Evolutionary conservation across 2,888 invertebrate species (phyloP).

Genomic region (Saturnia japonica): DNA sequence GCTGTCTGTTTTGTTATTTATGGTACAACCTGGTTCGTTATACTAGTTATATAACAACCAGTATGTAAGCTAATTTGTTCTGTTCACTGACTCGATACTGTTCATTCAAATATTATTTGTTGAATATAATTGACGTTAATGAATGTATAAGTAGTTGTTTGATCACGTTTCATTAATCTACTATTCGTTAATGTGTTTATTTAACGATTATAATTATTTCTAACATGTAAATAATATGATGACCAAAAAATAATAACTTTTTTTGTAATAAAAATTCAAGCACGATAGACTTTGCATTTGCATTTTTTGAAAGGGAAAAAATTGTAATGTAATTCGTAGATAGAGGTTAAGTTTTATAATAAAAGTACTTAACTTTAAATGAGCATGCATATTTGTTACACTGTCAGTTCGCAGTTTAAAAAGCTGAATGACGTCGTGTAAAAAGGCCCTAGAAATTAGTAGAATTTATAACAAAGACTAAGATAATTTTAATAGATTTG

Average conservation of each 20-base stretch:
- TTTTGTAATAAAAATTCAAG: too few species aligned
- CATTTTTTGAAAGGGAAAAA: too few species aligned
- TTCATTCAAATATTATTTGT: slow-evolving; percentile 14
- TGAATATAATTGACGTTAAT: slow-evolving; percentile 14
- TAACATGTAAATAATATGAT: too few species aligned
- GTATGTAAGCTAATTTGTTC: slow-evolving; percentile 30
- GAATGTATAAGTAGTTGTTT: background rate
- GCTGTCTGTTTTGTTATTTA: slow-evolving; percentile 44
- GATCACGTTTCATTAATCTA: slow-evolving; percentile 3
- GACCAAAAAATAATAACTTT: too few species aligned
- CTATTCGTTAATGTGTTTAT: background rate
- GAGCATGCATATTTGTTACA: background rate
- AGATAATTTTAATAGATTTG: too few species aligned
- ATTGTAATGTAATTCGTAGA: too few species aligned
- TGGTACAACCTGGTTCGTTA: slow-evolving; percentile 41
- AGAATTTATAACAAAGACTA: background rate
- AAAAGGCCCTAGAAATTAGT: background rate
- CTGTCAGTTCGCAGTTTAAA: background rate
- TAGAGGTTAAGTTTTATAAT: too few species aligned
- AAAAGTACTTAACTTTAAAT: too few species aligned
- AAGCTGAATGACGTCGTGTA: background rate
- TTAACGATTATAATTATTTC: too few species aligned
- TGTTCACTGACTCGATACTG: slow-evolving; percentile 17
- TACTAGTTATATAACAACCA: slow-evolving; percentile 43
- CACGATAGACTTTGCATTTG: too few species aligned